Evolutionary conservation across 1,140 invertebrate species (phyloP).

Genomic region (Habropoda laboriosa): DNA sequence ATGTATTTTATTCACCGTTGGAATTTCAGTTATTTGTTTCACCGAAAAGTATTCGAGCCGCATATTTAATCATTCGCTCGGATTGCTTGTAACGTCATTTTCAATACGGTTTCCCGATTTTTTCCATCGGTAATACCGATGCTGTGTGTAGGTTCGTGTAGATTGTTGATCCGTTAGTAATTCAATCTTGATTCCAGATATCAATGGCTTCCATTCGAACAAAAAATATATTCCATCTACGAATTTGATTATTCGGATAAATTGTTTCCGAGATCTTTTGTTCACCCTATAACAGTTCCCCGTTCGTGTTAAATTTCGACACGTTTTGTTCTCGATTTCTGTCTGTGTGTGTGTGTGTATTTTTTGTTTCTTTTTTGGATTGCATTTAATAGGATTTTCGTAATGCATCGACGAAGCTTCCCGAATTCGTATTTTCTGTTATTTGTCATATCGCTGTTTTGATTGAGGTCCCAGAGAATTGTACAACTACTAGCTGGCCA

Average conservation of each 20-base stretch:
- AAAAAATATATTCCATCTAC: neutral
- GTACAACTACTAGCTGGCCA: slow-evolving; percentile 21
- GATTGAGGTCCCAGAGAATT: slow-evolving; percentile 6
- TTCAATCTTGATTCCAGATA: slow-evolving; percentile 26
- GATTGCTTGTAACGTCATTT: slow-evolving; percentile 36
- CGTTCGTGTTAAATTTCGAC: no score
- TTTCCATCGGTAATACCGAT: neutral
- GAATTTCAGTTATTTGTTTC: slow-evolving; percentile 45
- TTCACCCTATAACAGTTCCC: neutral
- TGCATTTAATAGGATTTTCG: neutral
- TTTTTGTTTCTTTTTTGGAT: neutral
- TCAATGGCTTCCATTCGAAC: neutral
- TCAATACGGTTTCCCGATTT: neutral
- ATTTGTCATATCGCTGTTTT: neutral
- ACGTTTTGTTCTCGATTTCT: no score
- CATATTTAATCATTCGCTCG: slow-evolving; percentile 43
- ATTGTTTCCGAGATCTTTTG: neutral
- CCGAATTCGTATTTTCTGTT: neutral
- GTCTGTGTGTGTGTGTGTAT: neutral
- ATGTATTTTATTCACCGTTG: slow-evolving; percentile 37
- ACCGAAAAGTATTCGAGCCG: slow-evolving; percentile 40
- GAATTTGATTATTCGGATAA: neutral
- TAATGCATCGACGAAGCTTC: no score
- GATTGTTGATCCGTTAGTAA: slow-evolving; percentile 25
- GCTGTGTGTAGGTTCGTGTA: neutral